phyloP scores from a whole-genome alignment of 1,140 invertebrate species.

The Leptinotarsa defecta region DNA sequence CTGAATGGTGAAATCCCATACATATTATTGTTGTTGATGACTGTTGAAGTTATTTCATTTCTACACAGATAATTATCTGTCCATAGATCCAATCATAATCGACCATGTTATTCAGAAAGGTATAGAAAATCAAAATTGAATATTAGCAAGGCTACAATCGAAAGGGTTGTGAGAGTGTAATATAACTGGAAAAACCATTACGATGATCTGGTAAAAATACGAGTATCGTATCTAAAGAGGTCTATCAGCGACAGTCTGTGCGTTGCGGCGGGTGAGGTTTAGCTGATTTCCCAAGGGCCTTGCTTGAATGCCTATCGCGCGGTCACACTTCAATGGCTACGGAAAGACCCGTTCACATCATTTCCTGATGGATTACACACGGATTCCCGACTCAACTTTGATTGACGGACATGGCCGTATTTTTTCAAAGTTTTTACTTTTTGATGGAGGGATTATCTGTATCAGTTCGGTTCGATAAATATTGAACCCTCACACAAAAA shows the following conservation, averaged over 20 bases:
- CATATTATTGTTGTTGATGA: too few species aligned
- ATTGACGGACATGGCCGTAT: constrained; percentile 34
- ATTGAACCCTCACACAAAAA: too few species aligned
- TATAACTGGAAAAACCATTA: constrained; percentile 2
- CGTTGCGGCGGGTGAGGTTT: constrained; percentile 40
- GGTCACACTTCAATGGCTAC: constrained; percentile 55
- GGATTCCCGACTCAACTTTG: constrained; percentile 33
- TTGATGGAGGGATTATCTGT: background rate
- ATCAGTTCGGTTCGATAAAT: too few species aligned
- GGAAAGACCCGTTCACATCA: constrained; percentile 53
- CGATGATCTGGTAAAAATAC: constrained; percentile 36
- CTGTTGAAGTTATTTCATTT: background rate
- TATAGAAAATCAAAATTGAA: too few species aligned
- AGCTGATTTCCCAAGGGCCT: constrained; percentile 54
- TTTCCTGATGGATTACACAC: constrained; percentile 54
- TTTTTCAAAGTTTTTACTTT: constrained; percentile 24
- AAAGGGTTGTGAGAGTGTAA: too few species aligned
- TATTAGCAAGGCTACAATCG: too few species aligned
- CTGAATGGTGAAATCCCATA: too few species aligned
- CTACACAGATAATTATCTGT: too few species aligned
- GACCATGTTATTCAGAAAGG: too few species aligned
- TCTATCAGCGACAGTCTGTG: constrained; percentile 38
- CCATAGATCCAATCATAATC: too few species aligned
- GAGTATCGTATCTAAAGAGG: constrained; percentile 39
- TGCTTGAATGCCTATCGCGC: constrained; percentile 49